A percentile compares a stretch with the other conserved stretches of the same genome.
phyloP scores from a whole-genome alignment of 2,113 vertebrate species.

The Nestor notabilis region DNA sequence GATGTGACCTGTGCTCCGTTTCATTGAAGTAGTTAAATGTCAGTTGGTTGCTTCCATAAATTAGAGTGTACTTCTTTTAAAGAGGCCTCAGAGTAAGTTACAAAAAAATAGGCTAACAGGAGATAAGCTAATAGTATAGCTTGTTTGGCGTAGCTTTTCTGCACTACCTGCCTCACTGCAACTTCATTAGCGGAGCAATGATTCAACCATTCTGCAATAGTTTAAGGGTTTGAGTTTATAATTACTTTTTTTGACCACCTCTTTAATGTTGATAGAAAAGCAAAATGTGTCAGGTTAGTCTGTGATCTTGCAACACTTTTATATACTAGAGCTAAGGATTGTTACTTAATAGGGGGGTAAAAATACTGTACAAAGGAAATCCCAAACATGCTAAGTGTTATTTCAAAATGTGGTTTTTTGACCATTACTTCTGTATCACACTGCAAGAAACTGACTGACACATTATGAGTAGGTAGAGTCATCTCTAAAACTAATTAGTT shows the following conservation, averaged over 20 bases:
- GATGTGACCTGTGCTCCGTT: slow-evolving; percentile 44
- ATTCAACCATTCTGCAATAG: neutral
- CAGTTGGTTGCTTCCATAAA: slow-evolving; percentile 54
- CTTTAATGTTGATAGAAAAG: neutral
- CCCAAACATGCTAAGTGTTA: neutral
- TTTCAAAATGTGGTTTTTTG: neutral
- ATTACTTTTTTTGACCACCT: neutral
- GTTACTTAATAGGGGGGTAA: neutral
- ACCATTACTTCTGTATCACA: neutral
- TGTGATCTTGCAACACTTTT: neutral
- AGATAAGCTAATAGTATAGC: neutral
- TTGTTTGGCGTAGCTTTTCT: neutral
- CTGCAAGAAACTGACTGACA: neutral
- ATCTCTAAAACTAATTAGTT: neutral
- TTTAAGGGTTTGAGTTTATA: neutral
- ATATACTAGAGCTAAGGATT: neutral
- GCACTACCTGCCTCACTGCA: neutral
- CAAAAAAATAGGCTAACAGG: neutral
- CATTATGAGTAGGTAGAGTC: neutral
- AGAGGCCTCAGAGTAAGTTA: neutral
- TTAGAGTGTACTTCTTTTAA: slow-evolving; percentile 21
- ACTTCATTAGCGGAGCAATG: neutral
- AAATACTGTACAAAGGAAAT: neutral
- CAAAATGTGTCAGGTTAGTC: neutral
- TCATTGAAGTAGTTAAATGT: slow-evolving; percentile 58